phyloP scores from a whole-genome alignment of 1,140 invertebrate species.

The Zaprionus lachaisei region DNA sequence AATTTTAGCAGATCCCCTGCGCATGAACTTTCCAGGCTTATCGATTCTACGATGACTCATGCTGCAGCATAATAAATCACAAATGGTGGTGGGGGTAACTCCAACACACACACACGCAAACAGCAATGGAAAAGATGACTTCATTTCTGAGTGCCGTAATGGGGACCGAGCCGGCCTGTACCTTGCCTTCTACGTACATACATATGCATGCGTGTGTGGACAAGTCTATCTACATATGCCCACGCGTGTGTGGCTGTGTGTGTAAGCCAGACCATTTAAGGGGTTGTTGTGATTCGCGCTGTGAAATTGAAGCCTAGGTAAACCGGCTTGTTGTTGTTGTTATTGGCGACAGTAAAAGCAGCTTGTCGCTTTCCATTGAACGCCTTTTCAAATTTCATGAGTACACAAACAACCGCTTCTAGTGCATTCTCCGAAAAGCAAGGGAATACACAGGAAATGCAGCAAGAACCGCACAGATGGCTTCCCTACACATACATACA shows the following conservation, averaged over 20 bases:
- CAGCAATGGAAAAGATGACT: conserved; percentile 51
- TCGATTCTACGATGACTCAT: conserved; percentile 66
- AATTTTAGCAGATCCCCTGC: conserved; percentile 16
- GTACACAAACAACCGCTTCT: conserved; percentile 51
- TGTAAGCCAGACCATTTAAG: conserved; percentile 16
- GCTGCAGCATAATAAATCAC: conserved; percentile 40
- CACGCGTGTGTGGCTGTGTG: background rate
- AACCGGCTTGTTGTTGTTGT: conserved; percentile 58
- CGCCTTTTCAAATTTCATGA: conserved; percentile 44
- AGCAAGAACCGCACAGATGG: conserved; percentile 45
- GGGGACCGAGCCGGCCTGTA: background rate
- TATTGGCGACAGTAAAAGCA: conserved; percentile 1
- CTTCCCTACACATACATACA: conserved; percentile 3
- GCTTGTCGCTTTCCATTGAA: conserved; percentile 8
- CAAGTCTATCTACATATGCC: background rate
- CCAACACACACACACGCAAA: conserved; percentile 12
- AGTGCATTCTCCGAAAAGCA: conserved; percentile 57
- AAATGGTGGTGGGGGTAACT: background rate
- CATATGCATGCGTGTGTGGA: background rate
- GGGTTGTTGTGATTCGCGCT: conserved; percentile 48
- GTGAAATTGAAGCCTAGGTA: conserved; percentile 60
- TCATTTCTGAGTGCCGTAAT: conserved; percentile 52
- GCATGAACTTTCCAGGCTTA: conserved; percentile 11
- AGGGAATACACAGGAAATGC: conserved; percentile 56
- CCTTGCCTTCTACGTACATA: conserved; percentile 8